Conservation (phyloP, 2,113 vertebrate species). For the Xiphophorus couchianus region DNA sequence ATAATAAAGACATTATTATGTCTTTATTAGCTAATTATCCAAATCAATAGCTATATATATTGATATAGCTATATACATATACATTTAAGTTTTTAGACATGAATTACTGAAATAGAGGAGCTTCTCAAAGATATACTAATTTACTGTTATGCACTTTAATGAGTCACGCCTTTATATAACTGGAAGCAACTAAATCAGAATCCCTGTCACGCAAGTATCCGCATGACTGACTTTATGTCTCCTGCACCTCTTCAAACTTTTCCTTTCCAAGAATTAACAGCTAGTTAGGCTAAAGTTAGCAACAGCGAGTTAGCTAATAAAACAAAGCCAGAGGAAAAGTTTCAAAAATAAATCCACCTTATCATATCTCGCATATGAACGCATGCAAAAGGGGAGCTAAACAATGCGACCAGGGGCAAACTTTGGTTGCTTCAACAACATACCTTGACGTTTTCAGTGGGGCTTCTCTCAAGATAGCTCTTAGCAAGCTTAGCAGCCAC, state of each 20-base stretch:
- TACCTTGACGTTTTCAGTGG: constrained; percentile 56
- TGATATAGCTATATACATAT: too few species aligned
- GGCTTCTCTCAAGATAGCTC: constrained; percentile 38
- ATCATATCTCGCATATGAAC: constrained; percentile 7
- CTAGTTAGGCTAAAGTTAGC: constrained; percentile 52
- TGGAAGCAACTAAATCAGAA: not conserved
- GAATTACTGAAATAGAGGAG: too few species aligned
- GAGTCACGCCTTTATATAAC: too few species aligned
- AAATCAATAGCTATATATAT: too few species aligned
- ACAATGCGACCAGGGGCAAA: constrained; percentile 28
- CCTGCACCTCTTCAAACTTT: constrained; percentile 31
- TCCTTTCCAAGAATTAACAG: constrained; percentile 9
- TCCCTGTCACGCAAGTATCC: not conserved
- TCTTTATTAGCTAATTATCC: too few species aligned
- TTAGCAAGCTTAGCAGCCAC: constrained; percentile 59
- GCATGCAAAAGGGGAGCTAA: constrained; percentile 41
- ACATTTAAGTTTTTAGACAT: too few species aligned
- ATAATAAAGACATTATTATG: too few species aligned
- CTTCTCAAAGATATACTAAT: too few species aligned
- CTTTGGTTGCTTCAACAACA: constrained; percentile 31
- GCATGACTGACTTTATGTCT: not conserved
- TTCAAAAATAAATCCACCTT: constrained; percentile 4
- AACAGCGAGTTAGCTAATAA: constrained; percentile 27
- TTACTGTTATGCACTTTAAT: too few species aligned
- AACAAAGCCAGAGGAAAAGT: constrained; percentile 52